Conservation (phyloP, 1,140 invertebrate species). For the Drosophila tsacasi region DNA sequence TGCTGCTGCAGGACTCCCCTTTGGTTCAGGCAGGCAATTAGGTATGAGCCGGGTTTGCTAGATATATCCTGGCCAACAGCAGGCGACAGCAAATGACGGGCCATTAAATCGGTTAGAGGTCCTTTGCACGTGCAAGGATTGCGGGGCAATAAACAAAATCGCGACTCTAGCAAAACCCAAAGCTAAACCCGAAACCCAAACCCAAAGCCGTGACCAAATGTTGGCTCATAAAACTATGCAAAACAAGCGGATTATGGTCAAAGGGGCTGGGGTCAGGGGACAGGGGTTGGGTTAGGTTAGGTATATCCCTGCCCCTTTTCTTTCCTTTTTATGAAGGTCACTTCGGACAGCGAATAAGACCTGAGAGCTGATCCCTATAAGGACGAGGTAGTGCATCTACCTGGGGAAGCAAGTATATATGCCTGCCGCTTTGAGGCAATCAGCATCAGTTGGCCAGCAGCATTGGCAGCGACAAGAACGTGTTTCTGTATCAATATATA, state of each 20-base stretch:
- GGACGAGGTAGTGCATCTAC: neutral
- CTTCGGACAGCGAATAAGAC: constrained; percentile 38
- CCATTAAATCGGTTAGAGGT: constrained; percentile 36
- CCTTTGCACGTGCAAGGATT: constrained; percentile 39
- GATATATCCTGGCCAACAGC: constrained; percentile 27
- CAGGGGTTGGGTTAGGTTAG: neutral
- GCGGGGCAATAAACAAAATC: constrained; percentile 32
- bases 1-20: constrained; percentile 7
- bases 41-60: constrained; percentile 13
- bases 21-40: constrained; percentile 19
- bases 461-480: constrained; percentile 9
- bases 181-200: constrained; percentile 1
- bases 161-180: constrained; percentile 29
- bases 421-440: neutral
- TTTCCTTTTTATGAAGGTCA: constrained; percentile 31
- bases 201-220: constrained; percentile 33
- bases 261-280: constrained; percentile 8
- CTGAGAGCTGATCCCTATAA: constrained; percentile 37
- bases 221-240: constrained; percentile 47
- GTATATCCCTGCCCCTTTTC: neutral
- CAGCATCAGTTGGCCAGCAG: constrained; percentile 39
- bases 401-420: constrained; percentile 20
- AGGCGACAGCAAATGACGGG: constrained; percentile 30
- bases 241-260: constrained; percentile 52
- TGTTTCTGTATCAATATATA: neutral